Percentiles rank a stretch among this genome's conserved stretches.
These are phyloP conservation scores for Eupeodes latifasciatus DNA, from an alignment of 2,888 invertebrate genomes.

Conservation along the genomic window DNA sequence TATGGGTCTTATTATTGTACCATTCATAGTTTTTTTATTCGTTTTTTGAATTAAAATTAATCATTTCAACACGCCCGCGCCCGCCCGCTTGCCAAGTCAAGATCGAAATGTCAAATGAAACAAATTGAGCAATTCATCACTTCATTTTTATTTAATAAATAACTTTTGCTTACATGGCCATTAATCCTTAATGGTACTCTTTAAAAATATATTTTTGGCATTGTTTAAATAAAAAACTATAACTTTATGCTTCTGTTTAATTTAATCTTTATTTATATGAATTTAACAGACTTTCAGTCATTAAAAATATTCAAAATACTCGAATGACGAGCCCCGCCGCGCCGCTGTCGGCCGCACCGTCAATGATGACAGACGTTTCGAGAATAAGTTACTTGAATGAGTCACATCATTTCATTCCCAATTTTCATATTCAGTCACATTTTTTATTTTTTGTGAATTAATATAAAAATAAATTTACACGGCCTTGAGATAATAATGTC, in stretches of 20 bases:
- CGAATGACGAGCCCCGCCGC: no score
- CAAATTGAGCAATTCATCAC: conserved; percentile 1
- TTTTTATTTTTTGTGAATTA: not conserved
- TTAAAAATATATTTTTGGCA: not conserved
- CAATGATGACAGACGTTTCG: not conserved
- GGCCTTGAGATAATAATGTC: not conserved
- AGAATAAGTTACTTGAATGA: not conserved
- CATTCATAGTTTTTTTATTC: not conserved
- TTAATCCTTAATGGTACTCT: not conserved
- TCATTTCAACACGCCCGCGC: not conserved
- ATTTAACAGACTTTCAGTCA: not conserved
- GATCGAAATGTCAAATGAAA: conserved; percentile 8
- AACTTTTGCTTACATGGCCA: conserved; percentile 2
- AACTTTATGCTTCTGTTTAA: not conserved
- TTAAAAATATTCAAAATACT: not conserved
- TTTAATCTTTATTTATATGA: not conserved
- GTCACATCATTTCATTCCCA: not conserved
- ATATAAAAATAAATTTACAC: not conserved
- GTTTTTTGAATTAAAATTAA: not conserved
- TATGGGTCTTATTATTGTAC: not conserved
- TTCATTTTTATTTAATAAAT: not conserved
- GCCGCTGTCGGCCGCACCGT: no score
- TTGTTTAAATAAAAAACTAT: not conserved
- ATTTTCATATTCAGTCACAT: not conserved
- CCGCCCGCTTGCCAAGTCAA: not conserved